Evolutionary conservation across 2,113 vertebrate species (phyloP).

Genomic region (Sapajus apella): DNA sequence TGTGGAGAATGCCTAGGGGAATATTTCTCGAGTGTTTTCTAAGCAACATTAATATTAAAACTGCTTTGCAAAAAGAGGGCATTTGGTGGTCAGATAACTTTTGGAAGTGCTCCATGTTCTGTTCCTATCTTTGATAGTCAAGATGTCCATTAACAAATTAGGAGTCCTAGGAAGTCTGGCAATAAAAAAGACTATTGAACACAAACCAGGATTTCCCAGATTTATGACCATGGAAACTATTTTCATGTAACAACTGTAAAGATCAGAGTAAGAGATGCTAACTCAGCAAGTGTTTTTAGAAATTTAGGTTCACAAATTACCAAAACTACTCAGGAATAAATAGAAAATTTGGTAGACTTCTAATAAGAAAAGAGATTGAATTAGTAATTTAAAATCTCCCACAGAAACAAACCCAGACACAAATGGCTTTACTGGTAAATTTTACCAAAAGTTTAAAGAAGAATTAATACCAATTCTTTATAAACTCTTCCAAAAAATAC

Average conservation of each 20-base stretch:
- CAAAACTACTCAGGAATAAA: background rate
- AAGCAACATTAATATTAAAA: slow-evolving; percentile 30
- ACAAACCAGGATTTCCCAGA: background rate
- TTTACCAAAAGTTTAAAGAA: background rate
- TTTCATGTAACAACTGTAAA: background rate
- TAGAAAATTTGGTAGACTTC: background rate
- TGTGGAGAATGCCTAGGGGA: slow-evolving; percentile 30
- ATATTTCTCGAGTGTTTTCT: slow-evolving; percentile 26
- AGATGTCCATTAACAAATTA: slow-evolving; percentile 38
- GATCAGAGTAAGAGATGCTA: slow-evolving; percentile 40
- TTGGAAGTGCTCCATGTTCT: slow-evolving; percentile 36
- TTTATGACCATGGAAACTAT: background rate
- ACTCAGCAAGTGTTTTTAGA: background rate
- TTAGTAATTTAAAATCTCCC: background rate
- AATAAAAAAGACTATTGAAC: background rate
- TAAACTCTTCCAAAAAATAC: background rate
- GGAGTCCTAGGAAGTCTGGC: background rate
- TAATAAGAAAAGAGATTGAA: background rate
- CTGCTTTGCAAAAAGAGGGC: background rate
- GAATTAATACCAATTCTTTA: background rate
- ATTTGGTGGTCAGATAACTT: slow-evolving; percentile 14
- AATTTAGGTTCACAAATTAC: slow-evolving; percentile 2
- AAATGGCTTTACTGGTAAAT: background rate
- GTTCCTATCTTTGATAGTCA: slow-evolving; percentile 1
- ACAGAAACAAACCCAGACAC: background rate